Base-by-base conservation (phyloP, 2,888 invertebrate species). In the Cephus rjabovi region DNA sequence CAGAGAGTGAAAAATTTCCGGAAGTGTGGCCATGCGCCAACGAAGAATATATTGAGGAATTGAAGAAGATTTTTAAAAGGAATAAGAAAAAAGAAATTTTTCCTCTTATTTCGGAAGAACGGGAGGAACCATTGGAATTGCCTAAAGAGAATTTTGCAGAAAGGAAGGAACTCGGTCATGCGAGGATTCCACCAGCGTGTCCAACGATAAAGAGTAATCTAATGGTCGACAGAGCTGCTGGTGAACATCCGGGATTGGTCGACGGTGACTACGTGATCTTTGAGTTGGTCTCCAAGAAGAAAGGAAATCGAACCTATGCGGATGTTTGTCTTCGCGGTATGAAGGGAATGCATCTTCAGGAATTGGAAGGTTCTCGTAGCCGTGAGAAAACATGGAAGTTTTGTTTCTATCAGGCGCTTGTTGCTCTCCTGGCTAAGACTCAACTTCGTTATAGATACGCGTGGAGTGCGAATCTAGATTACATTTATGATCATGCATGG, bases 401-500 rank as follows among this genome's bases (percentile, higher is more conserved):
- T 77, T 90, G 90, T 71, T 86, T 90, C 75, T 90, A 87, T 80
- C 90, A 89, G 69, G 89, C 88, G 1, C 69, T 90, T 30, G 85
- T 90, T 9, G 90, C 89, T 3, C 83, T 90, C 30, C 74, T 90
- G 3, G 88, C 86, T 0, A 90, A 90, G 79, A 90, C 90, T 3
- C 90, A 90, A 77, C 76, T 90, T 12, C 89, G 90, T 79, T 90
- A 90, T 80, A 90, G 88, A 75, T 89, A 85, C 80, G 86, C 85
- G 0, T 87, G 87, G 87, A 86, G 86, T 77, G 86, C 80, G 9
- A 90, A 90, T 83, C 82, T 90, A 75, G 90, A 90, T 78, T 90
- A 90, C 81, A 89, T 90, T 73, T 90, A 88, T 82, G 85, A 90
- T 31, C 89, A 87, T 73, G 90, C 89, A 11, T 90, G 90, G 90